Conservation (phyloP, 2,113 vertebrate genomes). For the Mus spicilegus region DNA sequence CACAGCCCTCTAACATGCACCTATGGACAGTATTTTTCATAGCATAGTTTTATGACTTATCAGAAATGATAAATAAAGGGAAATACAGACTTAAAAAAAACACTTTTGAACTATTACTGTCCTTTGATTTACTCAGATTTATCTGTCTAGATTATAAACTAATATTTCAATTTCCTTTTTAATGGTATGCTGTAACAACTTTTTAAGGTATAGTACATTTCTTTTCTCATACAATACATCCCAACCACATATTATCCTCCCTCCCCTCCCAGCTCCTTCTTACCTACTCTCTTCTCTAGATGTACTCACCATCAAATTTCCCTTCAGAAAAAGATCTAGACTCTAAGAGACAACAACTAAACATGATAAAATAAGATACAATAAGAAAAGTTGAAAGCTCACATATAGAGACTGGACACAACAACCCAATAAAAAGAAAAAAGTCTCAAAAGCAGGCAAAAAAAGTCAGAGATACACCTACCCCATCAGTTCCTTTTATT, state of each 20-base stretch:
- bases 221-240: neutral
- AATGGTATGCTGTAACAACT: neutral
- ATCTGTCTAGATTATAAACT: neutral
- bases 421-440: neutral
- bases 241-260: neutral
- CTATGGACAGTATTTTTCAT: neutral
- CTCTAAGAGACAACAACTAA: neutral
- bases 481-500: neutral
- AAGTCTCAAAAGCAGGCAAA: neutral
- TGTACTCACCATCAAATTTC: neutral
- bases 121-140: neutral
- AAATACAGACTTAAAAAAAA: neutral
- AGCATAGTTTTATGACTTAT: neutral
- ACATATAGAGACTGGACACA: neutral
- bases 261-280: neutral
- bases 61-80: neutral
- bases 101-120: neutral
- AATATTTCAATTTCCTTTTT: neutral
- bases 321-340: neutral
- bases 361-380: neutral
- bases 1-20: no score
- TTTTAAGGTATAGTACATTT: neutral
- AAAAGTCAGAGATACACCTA: neutral
- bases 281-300: neutral
- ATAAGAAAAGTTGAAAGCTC: neutral